These are phyloP conservation scores for Eulemur mongoz DNA, from an alignment of 2,797 vertebrate species.

Conservation along the genomic window DNA sequence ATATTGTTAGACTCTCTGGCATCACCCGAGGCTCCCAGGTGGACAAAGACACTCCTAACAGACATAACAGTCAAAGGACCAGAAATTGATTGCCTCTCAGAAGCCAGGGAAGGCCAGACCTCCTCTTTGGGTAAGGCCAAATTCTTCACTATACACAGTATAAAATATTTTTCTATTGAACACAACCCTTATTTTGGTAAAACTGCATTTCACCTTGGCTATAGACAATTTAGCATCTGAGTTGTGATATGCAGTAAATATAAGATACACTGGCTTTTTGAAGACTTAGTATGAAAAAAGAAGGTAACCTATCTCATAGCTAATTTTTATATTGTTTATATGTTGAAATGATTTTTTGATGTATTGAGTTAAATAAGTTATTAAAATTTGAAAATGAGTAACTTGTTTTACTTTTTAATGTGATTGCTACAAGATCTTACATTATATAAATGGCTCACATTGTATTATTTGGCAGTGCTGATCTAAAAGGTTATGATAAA, in stretches of 20 bases:
- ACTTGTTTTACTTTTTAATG: not conserved
- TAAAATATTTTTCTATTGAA: slow-evolving; percentile 8
- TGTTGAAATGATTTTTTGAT: not conserved
- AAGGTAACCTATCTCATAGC: not conserved
- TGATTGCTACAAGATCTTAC: not conserved
- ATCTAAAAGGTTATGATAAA: not conserved
- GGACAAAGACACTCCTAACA: not conserved
- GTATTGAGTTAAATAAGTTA: not conserved
- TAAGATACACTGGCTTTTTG: not conserved
- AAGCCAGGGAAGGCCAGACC: not conserved
- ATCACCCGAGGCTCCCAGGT: not conserved
- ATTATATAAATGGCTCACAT: not conserved
- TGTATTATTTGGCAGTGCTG: not conserved
- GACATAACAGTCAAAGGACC: not conserved
- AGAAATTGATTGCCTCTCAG: not conserved
- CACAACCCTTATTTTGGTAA: not conserved
- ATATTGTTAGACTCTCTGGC: not conserved
- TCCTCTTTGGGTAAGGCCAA: not conserved
- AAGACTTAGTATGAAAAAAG: not conserved
- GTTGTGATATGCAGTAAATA: not conserved
- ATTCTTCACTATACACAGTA: not conserved
- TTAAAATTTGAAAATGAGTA: not conserved
- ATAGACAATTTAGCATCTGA: not conserved
- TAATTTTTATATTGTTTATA: not conserved
- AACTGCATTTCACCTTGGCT: slow-evolving; percentile 20